Conservation (phyloP, 2,888 invertebrate species). For the Platypus cylindrus region DNA sequence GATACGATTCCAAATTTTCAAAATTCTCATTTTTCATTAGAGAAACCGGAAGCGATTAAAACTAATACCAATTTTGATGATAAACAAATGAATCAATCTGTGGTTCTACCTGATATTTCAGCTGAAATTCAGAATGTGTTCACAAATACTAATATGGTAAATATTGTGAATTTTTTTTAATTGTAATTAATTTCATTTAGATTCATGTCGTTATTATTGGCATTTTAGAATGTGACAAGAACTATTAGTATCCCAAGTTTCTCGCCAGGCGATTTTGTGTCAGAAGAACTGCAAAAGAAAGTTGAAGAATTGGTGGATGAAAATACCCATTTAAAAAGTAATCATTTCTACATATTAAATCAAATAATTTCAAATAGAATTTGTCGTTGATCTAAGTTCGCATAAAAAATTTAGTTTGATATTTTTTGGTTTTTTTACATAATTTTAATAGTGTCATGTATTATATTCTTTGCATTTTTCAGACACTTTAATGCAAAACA, state of each 20-base stretch:
- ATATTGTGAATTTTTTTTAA: too few relatives aligned
- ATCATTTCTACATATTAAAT: background rate
- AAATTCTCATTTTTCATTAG: background rate
- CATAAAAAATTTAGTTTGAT: background rate
- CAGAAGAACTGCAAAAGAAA: constrained; percentile 27
- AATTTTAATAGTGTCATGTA: background rate
- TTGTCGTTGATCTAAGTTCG: background rate
- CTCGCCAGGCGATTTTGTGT: constrained; percentile 18
- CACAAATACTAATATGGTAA: too few relatives aligned
- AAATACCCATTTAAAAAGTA: constrained; percentile 13
- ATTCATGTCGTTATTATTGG: too few relatives aligned
- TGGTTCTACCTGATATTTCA: constrained; percentile 3
- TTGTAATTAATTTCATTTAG: too few relatives aligned
- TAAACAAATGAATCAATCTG: constrained; percentile 1
- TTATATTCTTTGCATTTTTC: constrained; percentile 29
- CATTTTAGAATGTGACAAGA: constrained; percentile 6
- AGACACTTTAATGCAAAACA: constrained; percentile 53
- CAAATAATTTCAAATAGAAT: background rate
- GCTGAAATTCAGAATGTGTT: too few relatives aligned
- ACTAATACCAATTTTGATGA: background rate
- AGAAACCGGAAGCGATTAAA: background rate
- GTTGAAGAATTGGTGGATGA: constrained; percentile 19
- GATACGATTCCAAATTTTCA: constrained; percentile 2
- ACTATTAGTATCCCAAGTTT: constrained; percentile 18
- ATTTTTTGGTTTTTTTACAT: background rate